Percentiles rank a stretch among this genome's conserved stretches.
Evolutionary conservation across 2,113 vertebrate species (phyloP).

Genomic region (Thomomys bottae): DNA sequence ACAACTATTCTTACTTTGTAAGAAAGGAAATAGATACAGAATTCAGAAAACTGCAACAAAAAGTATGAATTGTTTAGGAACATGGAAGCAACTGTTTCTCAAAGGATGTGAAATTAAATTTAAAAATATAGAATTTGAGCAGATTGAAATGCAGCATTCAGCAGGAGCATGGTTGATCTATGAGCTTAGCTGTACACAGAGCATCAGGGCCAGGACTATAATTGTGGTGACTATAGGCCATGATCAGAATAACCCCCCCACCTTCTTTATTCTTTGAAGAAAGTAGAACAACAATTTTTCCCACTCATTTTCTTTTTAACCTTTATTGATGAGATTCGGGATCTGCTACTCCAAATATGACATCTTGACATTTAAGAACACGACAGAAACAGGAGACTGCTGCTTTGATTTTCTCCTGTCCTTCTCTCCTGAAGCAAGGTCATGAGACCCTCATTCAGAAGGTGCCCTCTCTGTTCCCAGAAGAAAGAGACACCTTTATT

Average conservation of each 20-base stretch:
- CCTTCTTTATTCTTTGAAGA: not conserved
- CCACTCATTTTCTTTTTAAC: not conserved
- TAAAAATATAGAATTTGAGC: not conserved
- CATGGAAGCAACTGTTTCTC: not conserved
- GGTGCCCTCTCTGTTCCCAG: not conserved
- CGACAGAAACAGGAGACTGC: not conserved
- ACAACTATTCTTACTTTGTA: not conserved
- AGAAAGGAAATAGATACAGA: constrained; percentile 6
- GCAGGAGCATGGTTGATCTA: not conserved
- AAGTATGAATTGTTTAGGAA: constrained; percentile 12
- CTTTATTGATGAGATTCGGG: not conserved
- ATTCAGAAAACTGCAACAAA: not conserved
- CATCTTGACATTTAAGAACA: not conserved
- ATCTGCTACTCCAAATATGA: not conserved
- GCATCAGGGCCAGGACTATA: not conserved
- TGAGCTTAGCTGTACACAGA: not conserved
- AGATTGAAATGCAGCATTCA: not conserved
- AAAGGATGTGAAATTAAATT: not conserved
- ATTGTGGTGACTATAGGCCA: not conserved
- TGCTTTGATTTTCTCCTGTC: no score
- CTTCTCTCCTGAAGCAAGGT: no score
- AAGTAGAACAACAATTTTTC: not conserved
- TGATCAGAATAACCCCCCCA: not conserved
- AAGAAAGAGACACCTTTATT: not conserved
- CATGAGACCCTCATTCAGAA: not conserved